Evolutionary conservation across 1,140 invertebrate genomes (phyloP).

Genomic region (Heterodera schachtii): DNA sequence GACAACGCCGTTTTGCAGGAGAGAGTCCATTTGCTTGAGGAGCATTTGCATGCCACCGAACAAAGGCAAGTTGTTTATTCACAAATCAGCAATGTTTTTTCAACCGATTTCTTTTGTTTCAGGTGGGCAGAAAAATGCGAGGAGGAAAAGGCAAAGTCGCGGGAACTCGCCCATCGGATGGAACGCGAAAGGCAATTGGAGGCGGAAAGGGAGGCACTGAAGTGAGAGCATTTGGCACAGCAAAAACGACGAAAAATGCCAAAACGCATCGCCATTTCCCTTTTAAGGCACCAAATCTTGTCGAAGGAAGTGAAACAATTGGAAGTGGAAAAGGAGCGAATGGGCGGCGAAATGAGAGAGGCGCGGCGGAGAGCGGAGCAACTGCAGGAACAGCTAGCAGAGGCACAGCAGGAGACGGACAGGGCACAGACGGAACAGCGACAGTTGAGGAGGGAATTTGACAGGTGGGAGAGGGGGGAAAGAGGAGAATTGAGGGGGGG

Average conservation of each 20-base stretch:
- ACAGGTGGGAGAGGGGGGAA: slow-evolving; percentile 32
- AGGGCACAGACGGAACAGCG: slow-evolving; percentile 35
- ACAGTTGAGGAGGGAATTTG: slow-evolving; percentile 38
- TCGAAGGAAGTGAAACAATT: slow-evolving; percentile 40
- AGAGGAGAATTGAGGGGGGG: background rate
- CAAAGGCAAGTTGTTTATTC: slow-evolving; percentile 30
- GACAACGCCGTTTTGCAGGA: slow-evolving; percentile 57
- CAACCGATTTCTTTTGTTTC: slow-evolving; percentile 12
- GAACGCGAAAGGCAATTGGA: slow-evolving; percentile 50
- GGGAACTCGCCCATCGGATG: slow-evolving; percentile 40
- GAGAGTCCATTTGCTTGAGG: slow-evolving; percentile 47
- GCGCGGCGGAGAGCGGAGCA: slow-evolving; percentile 3
- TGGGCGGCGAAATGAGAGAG: slow-evolving; percentile 32
- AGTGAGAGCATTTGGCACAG: slow-evolving; percentile 6
- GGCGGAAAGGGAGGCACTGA: slow-evolving; percentile 40
- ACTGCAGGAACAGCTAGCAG: slow-evolving; percentile 43
- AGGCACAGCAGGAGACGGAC: slow-evolving; percentile 39
- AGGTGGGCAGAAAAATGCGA: slow-evolving; percentile 53
- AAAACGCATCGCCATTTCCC: background rate
- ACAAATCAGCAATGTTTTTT: background rate
- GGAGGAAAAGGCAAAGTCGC: slow-evolving; percentile 45
- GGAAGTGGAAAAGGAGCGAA: slow-evolving; percentile 37
- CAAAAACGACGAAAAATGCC: background rate
- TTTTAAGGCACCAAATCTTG: slow-evolving; percentile 43
- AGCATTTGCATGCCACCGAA: slow-evolving; percentile 45